phyloP scores from a whole-genome alignment of 2,113 vertebrate genomes.

The Oncorhynchus masou region DNA sequence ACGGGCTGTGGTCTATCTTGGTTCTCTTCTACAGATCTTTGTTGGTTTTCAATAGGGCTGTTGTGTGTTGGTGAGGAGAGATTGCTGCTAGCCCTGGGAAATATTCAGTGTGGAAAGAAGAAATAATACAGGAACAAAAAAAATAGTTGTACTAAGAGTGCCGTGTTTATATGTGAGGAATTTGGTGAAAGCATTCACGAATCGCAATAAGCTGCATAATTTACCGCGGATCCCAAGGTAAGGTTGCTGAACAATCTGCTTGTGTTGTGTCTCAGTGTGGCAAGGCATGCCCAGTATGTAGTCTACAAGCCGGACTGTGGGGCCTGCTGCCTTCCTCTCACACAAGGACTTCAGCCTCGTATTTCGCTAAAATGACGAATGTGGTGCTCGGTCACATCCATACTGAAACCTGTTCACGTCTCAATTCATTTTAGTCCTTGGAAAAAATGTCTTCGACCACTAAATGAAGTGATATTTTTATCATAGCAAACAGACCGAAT shows the following conservation, averaged over 20 bases:
- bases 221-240: conserved; percentile 60
- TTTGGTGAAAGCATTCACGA: not conserved
- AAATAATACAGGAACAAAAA: conserved; percentile 31
- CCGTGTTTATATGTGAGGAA: not conserved
- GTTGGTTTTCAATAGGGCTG: conserved; percentile 88
- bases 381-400: not conserved
- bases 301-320: conserved; percentile 46
- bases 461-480: conserved; percentile 66
- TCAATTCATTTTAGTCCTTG: not conserved
- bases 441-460: not conserved
- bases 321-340: conserved; percentile 42
- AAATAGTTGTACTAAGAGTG: not conserved
- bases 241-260: conserved; percentile 67
- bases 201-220: conserved; percentile 16
- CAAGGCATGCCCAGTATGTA: conserved; percentile 57
- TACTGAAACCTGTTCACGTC: not conserved
- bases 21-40: too few species aligned
- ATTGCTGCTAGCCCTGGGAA: conserved; percentile 54
- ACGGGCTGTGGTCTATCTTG: too few species aligned
- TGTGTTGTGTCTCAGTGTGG: conserved; percentile 56
- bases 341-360: not conserved
- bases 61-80: conserved; percentile 69
- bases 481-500: not conserved
- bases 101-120: conserved; percentile 52
- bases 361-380: too few species aligned